Base-by-base conservation (phyloP, 1,140 invertebrate species). In the Eurytemora carolleeae region DNA sequence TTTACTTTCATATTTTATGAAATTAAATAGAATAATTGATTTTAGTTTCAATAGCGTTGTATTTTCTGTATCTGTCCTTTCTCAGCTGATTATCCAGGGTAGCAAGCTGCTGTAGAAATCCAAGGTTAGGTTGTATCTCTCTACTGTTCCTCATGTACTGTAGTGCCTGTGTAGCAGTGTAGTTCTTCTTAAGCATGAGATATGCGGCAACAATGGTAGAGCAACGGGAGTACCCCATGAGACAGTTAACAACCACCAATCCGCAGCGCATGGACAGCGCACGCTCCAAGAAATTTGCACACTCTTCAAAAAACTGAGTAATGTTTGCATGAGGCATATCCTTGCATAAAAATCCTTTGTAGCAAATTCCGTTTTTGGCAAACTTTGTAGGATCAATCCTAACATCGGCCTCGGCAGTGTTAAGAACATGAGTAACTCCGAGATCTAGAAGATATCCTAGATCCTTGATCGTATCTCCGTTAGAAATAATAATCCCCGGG, bases 371-470 rank as follows among this genome's bases (percentile, higher is more conserved):
- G n/a, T 44, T 44, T 44, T 44, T 44, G n/a, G 31, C 31, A 44
- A 44, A 44, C 31, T 44, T 44, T 7, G 31, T 44, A n/a, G 31
- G 31, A 44, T 44, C 31, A 44, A 44, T 44, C 31, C 31, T 44
- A 52, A 64, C 63, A 52, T 64, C 79, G 20, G 86, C 86, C 69
- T 87, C 81, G 1, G 87, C 87, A 21, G 83, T 80, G 71, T 93
- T 93, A 18, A 93, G 71, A 12, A 92, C 80, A 70, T 92, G 86
- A 57, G 86, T 91, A 20, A 92, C 81, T 25, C 85, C 84, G 73
- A 87, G 78, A 53, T 77, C 73, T 64, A 78, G 72, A 58, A 93
- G 74, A 69, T 82, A 85, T 1, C 31, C n/a, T 44, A 44, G 7
- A 67, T 84, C 83, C 72, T 81, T 84, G 25, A 85, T 86, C 57